Conservation (phyloP, 2,797 vertebrate species). For the Crocodylus rhombifer region DNA sequence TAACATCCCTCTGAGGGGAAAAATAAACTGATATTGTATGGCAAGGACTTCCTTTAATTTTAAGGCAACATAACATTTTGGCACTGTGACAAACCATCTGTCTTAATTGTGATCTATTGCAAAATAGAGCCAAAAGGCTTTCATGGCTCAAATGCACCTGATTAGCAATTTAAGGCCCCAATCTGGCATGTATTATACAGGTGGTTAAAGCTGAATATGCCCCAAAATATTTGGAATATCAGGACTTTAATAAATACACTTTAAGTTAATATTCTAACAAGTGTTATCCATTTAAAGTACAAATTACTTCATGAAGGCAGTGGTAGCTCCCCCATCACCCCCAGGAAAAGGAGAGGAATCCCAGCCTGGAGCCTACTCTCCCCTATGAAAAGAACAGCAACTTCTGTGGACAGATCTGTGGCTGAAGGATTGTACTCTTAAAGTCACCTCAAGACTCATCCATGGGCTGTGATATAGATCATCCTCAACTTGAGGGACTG, state of each 20-base stretch:
- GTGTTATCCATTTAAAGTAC: no score
- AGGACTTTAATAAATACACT: background rate
- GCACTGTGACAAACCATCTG: background rate
- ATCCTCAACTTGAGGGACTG: no score
- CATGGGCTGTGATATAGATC: no score
- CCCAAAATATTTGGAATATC: background rate
- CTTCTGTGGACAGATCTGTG: no score
- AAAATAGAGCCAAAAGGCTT: background rate
- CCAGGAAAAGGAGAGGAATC: background rate
- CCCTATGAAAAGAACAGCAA: background rate
- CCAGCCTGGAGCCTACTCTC: background rate
- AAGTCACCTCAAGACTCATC: no score
- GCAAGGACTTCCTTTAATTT: background rate
- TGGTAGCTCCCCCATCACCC: no score
- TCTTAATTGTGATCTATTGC: background rate
- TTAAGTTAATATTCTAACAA: background rate
- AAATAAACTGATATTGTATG: background rate
- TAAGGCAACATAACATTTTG: no score
- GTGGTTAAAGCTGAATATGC: background rate
- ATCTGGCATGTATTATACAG: background rate
- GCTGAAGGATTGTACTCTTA: no score
- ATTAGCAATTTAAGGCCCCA: background rate
- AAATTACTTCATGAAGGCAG: no score
- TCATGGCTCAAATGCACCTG: background rate
- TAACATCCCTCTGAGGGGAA: background rate